Evolutionary conservation across 2,888 invertebrate species (phyloP), one percentile per base, ranked within the genome.

Genomic region (Sminthurides aquaticus): DNA sequence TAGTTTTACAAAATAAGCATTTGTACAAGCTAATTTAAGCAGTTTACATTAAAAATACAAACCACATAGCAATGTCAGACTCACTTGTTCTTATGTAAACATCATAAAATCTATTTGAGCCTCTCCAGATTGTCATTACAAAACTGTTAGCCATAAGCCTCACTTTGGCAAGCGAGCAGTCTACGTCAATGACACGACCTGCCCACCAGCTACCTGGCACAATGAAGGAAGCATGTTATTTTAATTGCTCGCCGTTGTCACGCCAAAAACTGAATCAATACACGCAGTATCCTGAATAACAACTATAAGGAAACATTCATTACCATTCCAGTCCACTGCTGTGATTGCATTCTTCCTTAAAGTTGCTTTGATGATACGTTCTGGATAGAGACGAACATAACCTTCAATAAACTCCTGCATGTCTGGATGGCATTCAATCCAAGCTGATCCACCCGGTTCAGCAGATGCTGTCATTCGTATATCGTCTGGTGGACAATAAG

Each of bases 71-170:
- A n/a, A n/a, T n/a, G n/a, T n/a, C n/a, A n/a, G n/a, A n/a, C n/a
- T 34, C 15, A 34, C 43, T 34, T 34, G 43, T 34, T 5, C 43
- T 5, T 34, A 67, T 61, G 48, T 66, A 62, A 18, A 78, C 74
- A 2, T 84, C 83, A 48, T 81, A 84, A 2, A 97, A 82, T 49
- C 96, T 83, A 0, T 91, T 87, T 0, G 94, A 95, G 0, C 97
- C 98, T 59, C 96, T 82, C 79, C 96, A 98, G 66, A 98, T 90
- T 95, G 95, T 94, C 80, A 97, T 96, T 0, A 84, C 84, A 11
- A 89, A 82, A 56, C 84, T 84, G 71, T 89, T 86, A 0, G 85
- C 84, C 52, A 88, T 85, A 77, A 93, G 94, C 75, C 85, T 84
- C 80, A 96, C 88, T 75, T 90, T 86, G 0, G 90, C 93, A 34